phyloP scores from a whole-genome alignment of 2,888 invertebrate species.

The Ecdyonurus torrentis region DNA sequence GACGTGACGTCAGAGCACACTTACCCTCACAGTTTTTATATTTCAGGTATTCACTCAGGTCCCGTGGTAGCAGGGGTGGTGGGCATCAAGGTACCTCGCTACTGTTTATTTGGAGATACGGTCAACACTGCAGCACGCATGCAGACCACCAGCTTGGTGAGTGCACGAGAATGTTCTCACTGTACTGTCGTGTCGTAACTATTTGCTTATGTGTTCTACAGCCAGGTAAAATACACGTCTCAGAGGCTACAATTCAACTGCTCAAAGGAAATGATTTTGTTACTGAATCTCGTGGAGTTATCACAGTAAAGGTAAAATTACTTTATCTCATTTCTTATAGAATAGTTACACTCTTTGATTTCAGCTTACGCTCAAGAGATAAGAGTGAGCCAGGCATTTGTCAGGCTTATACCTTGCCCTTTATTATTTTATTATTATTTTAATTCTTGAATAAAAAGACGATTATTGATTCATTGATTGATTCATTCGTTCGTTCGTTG shows the following conservation, averaged over 20 bases:
- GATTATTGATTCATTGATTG: too few relatives aligned
- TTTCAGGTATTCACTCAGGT: slow-evolving; percentile 62
- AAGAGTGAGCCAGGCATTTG: too few relatives aligned
- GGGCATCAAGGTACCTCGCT: slow-evolving; percentile 66
- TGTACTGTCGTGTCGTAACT: slow-evolving; percentile 2
- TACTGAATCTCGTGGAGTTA: slow-evolving; percentile 50
- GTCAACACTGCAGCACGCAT: slow-evolving; percentile 84
- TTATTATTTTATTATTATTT: too few relatives aligned
- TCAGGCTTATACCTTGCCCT: too few relatives aligned
- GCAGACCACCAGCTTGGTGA: slow-evolving; percentile 51
- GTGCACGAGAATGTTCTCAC: slow-evolving; percentile 9
- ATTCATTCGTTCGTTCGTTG: too few relatives aligned
- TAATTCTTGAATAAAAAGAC: too few relatives aligned
- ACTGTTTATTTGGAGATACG: slow-evolving; percentile 81
- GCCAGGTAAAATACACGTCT: slow-evolving; percentile 60
- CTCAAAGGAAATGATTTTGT: slow-evolving; percentile 47
- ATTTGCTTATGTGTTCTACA: slow-evolving; percentile 30
- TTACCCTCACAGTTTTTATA: too few relatives aligned
- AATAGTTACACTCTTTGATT: too few relatives aligned
- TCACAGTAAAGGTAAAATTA: slow-evolving; percentile 54
- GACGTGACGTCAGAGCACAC: too few relatives aligned
- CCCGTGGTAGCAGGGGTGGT: slow-evolving; percentile 79
- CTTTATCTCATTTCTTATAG: too few relatives aligned
- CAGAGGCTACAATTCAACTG: slow-evolving; percentile 47
- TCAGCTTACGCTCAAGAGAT: too few relatives aligned